A percentile compares a stretch with the other conserved stretches of the same genome.
phyloP scores from a whole-genome alignment of 2,113 vertebrate genomes.

The Zapus hudsonius region DNA sequence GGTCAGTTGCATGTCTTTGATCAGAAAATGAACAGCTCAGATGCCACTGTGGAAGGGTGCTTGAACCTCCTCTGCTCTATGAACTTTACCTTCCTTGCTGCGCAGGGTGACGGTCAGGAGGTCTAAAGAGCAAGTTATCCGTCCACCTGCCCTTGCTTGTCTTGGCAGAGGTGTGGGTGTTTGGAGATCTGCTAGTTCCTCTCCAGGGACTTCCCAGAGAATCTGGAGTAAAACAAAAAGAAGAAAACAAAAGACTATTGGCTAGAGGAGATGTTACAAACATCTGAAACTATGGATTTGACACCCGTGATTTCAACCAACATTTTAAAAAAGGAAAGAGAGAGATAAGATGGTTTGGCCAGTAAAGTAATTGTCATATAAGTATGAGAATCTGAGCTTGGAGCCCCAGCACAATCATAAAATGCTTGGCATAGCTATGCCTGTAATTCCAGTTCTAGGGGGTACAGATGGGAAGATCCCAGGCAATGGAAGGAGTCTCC shows the following conservation, averaged over 20 bases:
- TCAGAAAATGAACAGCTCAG: neutral
- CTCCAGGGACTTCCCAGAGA: neutral
- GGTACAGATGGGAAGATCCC: neutral
- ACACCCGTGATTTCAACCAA: too few species aligned
- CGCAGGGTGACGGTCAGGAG: neutral
- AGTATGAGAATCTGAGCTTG: too few species aligned
- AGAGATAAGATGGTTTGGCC: too few species aligned
- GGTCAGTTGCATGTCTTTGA: neutral
- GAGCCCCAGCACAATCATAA: too few species aligned
- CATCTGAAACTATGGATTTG: neutral
- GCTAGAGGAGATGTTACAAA: too few species aligned
- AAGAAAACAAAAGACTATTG: neutral
- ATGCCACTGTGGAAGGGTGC: neutral
- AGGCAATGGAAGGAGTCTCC: neutral
- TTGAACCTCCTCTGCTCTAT: neutral
- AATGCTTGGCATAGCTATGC: too few species aligned
- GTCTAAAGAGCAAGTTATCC: neutral
- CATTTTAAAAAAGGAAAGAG: too few species aligned
- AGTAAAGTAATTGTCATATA: too few species aligned
- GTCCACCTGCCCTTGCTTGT: neutral
- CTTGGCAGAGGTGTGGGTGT: neutral
- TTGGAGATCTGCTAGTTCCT: neutral
- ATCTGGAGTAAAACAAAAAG: neutral
- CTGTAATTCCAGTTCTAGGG: too few species aligned
- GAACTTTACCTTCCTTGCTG: neutral